A percentile compares a stretch with the other conserved stretches of the same genome.
Evolutionary conservation across 2,113 vertebrate genomes (phyloP).

Genomic region (Sinosuthora webbiana): DNA sequence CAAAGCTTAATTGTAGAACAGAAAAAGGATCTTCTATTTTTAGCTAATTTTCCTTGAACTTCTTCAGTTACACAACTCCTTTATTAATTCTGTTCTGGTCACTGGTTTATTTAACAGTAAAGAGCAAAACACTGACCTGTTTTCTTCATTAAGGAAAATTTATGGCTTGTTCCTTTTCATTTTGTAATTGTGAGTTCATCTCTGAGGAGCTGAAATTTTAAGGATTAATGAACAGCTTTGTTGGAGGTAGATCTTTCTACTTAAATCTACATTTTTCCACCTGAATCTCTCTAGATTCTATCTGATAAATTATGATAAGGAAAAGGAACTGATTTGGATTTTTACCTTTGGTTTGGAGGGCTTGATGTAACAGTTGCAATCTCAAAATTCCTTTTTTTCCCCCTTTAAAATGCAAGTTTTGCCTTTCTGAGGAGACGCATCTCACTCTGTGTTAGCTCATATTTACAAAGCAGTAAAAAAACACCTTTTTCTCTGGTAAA

Average conservation of each 20-base stretch:
- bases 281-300: neutral
- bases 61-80: neutral
- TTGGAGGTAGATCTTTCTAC: neutral
- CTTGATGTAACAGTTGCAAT: neutral
- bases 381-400: neutral
- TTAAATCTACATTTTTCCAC: neutral
- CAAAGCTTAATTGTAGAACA: neutral
- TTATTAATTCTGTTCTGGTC: neutral
- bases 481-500: neutral
- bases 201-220: neutral
- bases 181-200: neutral
- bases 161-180: neutral
- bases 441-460: neutral
- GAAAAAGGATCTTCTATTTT: neutral
- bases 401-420: neutral
- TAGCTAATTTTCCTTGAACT: neutral
- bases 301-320: neutral
- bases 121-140: neutral
- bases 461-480: neutral
- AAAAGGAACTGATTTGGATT: accelerated
- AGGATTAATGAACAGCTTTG: neutral
- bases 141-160: neutral
- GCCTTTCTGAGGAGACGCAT: neutral
- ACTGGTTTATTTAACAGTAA: neutral
- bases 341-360: neutral